These are phyloP conservation scores for Eledona agricola DNA, from an alignment of 2,888 invertebrate genomes.

Conservation along the genomic window DNA sequence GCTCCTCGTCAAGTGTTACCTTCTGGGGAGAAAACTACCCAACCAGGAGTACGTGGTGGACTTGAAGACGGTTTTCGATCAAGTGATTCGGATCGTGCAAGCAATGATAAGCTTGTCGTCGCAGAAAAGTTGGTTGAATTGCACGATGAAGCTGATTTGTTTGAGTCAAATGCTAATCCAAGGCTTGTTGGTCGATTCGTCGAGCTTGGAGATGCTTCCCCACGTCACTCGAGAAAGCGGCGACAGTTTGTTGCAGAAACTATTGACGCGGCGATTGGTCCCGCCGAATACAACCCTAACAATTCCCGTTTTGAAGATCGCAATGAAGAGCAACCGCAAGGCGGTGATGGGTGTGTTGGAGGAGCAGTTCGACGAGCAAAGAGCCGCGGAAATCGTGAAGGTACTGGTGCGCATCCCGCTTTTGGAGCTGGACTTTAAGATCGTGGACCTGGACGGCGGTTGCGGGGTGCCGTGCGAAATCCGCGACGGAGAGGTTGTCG, in stretches of 20 bases:
- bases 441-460: conserved; percentile 40
- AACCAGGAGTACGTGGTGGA: conserved; percentile 96
- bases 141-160: conserved; percentile 79
- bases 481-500: conserved; percentile 44
- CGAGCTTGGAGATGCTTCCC: conserved; percentile 80
- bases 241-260: conserved; percentile 67
- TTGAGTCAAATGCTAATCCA: conserved; percentile 92
- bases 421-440: conserved; percentile 49
- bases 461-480: conserved; percentile 27
- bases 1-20: conserved; percentile 93
- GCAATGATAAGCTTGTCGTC: conserved; percentile 96
- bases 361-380: conserved; percentile 46
- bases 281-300: conserved; percentile 14
- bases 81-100: conserved; percentile 94
- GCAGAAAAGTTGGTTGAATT: conserved; percentile 88
- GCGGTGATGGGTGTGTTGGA: conserved; percentile 29
- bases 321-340: conserved; percentile 35
- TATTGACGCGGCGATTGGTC: conserved; percentile 38
- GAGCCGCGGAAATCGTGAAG: conserved; percentile 50
- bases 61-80: conserved; percentile 95
- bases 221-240: conserved; percentile 74
- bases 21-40: conserved; percentile 83
- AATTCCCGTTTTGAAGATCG: conserved; percentile 25
- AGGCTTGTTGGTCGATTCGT: conserved; percentile 85
- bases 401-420: conserved; percentile 54